A percentile compares a stretch with the other conserved stretches of the same genome.
Evolutionary conservation across 1,140 invertebrate genomes (phyloP).

Genomic region (Centruroides vittatus): DNA sequence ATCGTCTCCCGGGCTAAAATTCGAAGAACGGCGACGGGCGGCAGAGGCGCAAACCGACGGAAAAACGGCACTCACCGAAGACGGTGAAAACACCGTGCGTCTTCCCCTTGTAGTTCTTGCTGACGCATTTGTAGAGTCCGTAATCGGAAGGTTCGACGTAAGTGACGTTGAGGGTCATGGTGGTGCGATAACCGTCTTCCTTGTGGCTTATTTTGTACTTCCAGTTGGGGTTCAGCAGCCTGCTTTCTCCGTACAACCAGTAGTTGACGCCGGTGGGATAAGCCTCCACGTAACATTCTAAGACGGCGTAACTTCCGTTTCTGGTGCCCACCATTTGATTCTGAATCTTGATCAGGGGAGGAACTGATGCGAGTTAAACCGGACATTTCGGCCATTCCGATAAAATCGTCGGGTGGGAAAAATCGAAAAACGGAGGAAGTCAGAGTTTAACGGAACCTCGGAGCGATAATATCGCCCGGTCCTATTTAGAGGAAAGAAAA

Average conservation of each 20-base stretch:
- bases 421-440: too few species aligned
- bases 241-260: slow-evolving; percentile 67
- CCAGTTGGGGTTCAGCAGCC: slow-evolving; percentile 44
- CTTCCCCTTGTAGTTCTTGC: slow-evolving; percentile 60
- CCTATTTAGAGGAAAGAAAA: too few species aligned
- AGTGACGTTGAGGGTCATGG: slow-evolving; percentile 58
- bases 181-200: slow-evolving; percentile 8
- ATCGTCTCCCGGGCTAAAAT: too few species aligned
- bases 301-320: slow-evolving; percentile 47
- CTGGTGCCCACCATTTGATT: slow-evolving; percentile 53
- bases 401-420: too few species aligned
- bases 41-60: too few species aligned
- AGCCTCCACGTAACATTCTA: slow-evolving; percentile 77
- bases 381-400: too few species aligned
- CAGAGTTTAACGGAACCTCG: too few species aligned
- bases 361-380: slow-evolving; percentile 38
- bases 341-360: slow-evolving; percentile 57
- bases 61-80: slow-evolving; percentile 39
- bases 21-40: too few species aligned
- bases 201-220: slow-evolving; percentile 16
- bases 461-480: too few species aligned
- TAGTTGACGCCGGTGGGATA: slow-evolving; percentile 69
- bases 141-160: slow-evolving; percentile 47
- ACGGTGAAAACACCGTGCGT: slow-evolving; percentile 59
- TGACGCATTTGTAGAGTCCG: slow-evolving; percentile 62